Conservation (phyloP, 2,113 vertebrate species). For the Pan troglodytes region DNA sequence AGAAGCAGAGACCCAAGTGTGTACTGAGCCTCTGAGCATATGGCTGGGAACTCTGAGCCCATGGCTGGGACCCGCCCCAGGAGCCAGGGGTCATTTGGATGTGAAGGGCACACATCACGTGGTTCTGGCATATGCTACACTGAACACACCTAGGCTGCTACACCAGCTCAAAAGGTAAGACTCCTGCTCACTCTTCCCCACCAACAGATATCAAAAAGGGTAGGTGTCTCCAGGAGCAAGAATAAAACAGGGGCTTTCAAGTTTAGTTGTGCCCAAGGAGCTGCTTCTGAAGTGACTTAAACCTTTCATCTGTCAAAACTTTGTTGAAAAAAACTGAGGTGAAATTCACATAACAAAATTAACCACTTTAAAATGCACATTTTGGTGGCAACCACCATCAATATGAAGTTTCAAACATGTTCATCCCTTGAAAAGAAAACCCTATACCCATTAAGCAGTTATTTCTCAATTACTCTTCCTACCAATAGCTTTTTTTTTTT, state of each 20-base stretch:
- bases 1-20: neutral
- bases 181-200: neutral
- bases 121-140: neutral
- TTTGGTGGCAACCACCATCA: neutral
- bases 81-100: neutral
- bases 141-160: neutral
- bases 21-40: neutral
- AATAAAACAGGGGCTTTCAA: neutral
- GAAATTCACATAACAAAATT: neutral
- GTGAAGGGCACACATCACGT: neutral
- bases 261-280: neutral
- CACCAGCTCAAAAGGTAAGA: neutral
- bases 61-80: neutral
- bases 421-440: neutral
- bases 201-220: neutral
- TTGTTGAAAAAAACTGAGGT: neutral
- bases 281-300: neutral
- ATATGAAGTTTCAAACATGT: conserved; percentile 12
- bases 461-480: neutral
- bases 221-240: neutral
- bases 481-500: neutral
- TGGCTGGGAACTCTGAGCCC: neutral
- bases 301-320: neutral
- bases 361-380: neutral
- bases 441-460: neutral